Evolutionary conservation across 2,888 invertebrate species (phyloP).

Genomic region (Cosmopolites sordidus): DNA sequence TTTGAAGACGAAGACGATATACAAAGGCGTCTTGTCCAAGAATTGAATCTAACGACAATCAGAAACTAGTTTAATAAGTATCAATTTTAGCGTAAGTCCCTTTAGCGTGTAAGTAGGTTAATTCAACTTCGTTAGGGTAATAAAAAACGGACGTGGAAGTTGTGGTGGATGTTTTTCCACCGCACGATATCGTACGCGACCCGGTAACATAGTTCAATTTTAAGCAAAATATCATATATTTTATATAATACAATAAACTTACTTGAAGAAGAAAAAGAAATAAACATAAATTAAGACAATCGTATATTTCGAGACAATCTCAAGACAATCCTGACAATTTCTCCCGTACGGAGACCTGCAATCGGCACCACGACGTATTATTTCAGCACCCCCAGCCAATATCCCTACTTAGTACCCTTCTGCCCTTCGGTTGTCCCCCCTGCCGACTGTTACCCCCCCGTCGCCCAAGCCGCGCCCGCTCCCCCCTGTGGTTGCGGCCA

Average conservation of each 20-base stretch:
- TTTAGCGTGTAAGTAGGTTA: background rate
- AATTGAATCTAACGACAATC: constrained; percentile 47
- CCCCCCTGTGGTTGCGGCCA: constrained; percentile 56
- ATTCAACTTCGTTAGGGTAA: background rate
- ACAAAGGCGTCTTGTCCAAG: constrained; percentile 48
- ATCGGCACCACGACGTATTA: constrained; percentile 49
- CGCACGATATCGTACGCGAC: background rate
- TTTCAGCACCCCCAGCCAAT: constrained; percentile 49
- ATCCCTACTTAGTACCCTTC: constrained; percentile 51
- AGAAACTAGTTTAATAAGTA: constrained; percentile 36
- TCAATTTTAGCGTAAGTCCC: constrained; percentile 25
- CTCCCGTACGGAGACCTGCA: constrained; percentile 21
- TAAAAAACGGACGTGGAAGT: too few relatives aligned
- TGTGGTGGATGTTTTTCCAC: too few relatives aligned
- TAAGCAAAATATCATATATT: constrained; percentile 13
- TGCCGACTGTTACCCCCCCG: constrained; percentile 32
- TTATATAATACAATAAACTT: background rate
- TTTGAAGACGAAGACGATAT: constrained; percentile 43
- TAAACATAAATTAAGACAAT: too few relatives aligned
- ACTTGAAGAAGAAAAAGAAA: too few relatives aligned
- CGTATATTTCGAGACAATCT: background rate
- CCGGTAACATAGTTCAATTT: constrained; percentile 14
- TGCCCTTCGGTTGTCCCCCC: constrained; percentile 45
- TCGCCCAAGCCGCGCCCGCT: constrained; percentile 48
- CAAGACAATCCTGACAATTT: constrained; percentile 15